Base-by-base conservation (phyloP, 2,888 invertebrate genomes). In the Carabus problematicus region DNA sequence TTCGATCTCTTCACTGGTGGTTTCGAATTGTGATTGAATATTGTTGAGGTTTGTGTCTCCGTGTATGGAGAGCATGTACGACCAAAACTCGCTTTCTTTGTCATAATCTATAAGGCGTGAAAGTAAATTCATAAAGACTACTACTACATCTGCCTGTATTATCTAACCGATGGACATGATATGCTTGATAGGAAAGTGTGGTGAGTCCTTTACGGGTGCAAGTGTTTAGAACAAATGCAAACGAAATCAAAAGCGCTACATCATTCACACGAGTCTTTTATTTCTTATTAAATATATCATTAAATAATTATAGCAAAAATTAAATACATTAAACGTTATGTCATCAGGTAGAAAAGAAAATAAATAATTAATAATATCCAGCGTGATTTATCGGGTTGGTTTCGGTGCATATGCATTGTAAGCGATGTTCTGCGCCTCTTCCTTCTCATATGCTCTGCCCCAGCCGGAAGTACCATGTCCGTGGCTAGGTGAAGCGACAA, bases 381-480 rank as follows among this genome's bases (percentile, higher is more conserved):
- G 45, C 16, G 8, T 18, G 40, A 45, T 52, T 70, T 59, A 64
- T 71, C 72, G 68, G 71, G 72, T 72, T 62, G 78, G 75, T 71
- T 79, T 79, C 2, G 79, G 78, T 11, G 78, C 78, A 71, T 82
- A 81, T 8, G 80, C 82, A 72, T 75, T 85, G 79, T 89, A 90
- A 39, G 89, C 89, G 75, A 89, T 78, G 75, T 88, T 84, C 72
- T 86, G 84, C n/a, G 81, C 81, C 70, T 80, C 78, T 62, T 80
- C 78, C 67, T 80, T 80, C 40, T 77, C 83, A 70, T 86, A 84
- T 45, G 88, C 85, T 70, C 89, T 84, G 79, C 91, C 92, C 92
- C 92, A 93, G 75, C 91, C 91, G 68, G 90, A 87, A 72, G 86
- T 85, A 69, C 88, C 87, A 64, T 87, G 88, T 55, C 82, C 82